Conservation (phyloP, 2,888 invertebrate species). For the Melieria picta region DNA sequence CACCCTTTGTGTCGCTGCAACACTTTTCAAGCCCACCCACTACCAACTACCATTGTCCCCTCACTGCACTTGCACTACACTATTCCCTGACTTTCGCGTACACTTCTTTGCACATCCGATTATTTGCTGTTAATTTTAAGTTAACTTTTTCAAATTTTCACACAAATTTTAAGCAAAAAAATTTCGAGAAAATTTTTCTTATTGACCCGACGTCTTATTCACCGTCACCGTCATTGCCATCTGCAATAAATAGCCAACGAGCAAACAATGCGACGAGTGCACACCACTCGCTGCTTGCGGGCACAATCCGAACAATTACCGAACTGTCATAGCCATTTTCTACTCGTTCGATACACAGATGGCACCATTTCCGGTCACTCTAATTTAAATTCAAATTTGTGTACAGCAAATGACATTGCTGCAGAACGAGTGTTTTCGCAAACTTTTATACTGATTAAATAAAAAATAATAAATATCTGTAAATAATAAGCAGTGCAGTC, state of each 20-base stretch:
- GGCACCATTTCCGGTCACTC: too few species aligned
- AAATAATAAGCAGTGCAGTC: too few species aligned
- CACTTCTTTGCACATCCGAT: constrained; percentile 2
- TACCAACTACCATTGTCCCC: constrained; percentile 16
- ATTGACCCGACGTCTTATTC: not conserved
- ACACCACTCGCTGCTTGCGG: too few species aligned
- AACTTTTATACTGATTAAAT: too few species aligned
- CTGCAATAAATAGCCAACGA: not conserved
- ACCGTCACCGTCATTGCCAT: not conserved
- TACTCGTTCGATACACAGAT: too few species aligned
- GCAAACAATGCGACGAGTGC: too few species aligned
- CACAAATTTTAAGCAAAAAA: not conserved
- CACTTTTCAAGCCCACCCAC: constrained; percentile 25
- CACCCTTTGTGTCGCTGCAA: constrained; percentile 15
- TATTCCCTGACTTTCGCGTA: constrained; percentile 20
- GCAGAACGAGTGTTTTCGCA: too few species aligned
- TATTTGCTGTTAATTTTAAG: not conserved
- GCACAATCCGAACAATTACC: too few species aligned
- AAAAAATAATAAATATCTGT: too few species aligned
- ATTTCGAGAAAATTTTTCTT: not conserved
- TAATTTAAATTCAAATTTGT: too few species aligned
- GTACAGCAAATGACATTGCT: too few species aligned
- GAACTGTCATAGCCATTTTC: too few species aligned
- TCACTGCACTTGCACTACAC: constrained; percentile 8
- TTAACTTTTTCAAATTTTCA: constrained; percentile 2